Conservation (phyloP, 2,888 invertebrate species). For the Phasia obesa region DNA sequence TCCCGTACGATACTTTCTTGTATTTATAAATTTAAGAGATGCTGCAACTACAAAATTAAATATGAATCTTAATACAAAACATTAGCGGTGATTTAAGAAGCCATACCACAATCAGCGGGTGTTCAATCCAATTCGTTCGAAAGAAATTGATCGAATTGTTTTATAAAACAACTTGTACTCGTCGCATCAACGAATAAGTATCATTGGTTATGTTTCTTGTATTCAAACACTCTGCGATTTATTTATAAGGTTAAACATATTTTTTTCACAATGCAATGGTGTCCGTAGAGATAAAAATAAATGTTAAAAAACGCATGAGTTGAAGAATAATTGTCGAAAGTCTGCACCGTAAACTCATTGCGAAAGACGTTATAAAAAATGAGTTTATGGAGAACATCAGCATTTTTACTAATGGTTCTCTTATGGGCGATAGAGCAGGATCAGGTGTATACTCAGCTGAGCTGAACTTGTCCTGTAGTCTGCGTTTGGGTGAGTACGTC, state of each 20-base stretch:
- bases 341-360: no score
- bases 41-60: constrained; percentile 25
- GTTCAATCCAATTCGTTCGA: constrained; percentile 74
- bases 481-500: no score
- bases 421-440: no score
- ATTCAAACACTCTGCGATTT: neutral
- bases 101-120: constrained; percentile 79
- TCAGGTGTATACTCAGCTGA: no score
- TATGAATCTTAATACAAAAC: constrained; percentile 44
- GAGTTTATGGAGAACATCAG: no score
- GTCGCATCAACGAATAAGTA: constrained; percentile 22
- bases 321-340: no score
- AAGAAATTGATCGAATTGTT: constrained; percentile 70
- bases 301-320: no score
- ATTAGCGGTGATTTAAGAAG: constrained; percentile 72
- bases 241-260: neutral
- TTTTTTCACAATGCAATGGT: neutral
- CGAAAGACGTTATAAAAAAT: no score
- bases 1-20: neutral
- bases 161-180: constrained; percentile 44
- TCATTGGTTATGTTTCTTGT: constrained; percentile 24
- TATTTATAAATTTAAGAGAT: constrained; percentile 46
- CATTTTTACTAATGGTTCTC: no score
- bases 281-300: no score
- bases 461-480: no score